phyloP scores from a whole-genome alignment of 2,888 invertebrate species.

The Stegana nigrithorax region DNA sequence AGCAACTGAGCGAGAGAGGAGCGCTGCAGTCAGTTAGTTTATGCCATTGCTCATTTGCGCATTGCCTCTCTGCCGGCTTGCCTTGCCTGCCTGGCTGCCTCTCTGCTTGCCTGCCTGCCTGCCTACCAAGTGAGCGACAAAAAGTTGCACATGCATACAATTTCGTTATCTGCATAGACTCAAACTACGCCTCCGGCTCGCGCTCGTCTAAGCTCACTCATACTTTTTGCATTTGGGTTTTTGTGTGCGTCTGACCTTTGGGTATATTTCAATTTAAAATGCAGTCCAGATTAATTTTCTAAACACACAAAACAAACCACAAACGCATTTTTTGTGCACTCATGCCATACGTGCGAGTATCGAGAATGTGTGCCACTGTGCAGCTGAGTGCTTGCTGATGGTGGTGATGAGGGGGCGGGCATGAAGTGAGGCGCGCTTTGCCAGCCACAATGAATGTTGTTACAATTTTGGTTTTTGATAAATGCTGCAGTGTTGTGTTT shows the following conservation, averaged over 20 bases:
- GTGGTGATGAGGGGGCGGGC: background rate
- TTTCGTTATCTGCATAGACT: conserved; percentile 35
- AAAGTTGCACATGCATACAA: background rate
- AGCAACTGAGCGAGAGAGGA: background rate
- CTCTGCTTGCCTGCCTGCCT: background rate
- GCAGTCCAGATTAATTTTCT: conserved; percentile 31
- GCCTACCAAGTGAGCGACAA: background rate
- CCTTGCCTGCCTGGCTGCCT: background rate
- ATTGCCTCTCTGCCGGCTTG: background rate
- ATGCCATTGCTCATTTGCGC: background rate
- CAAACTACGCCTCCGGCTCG: conserved; percentile 2
- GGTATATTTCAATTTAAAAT: conserved; percentile 35
- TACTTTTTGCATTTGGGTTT: background rate
- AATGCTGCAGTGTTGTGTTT: too few relatives aligned
- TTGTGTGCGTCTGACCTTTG: conserved; percentile 4
- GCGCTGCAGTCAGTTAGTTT: background rate
- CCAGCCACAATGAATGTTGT: too few relatives aligned
- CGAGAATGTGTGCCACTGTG: too few relatives aligned
- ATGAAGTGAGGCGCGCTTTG: too few relatives aligned
- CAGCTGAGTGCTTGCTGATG: too few relatives aligned
- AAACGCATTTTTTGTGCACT: conserved; percentile 1
- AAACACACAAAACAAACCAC: conserved; percentile 20
- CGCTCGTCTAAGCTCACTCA: background rate
- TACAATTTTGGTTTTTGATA: too few relatives aligned
- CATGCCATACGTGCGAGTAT: too few relatives aligned